Percentiles rank a stretch among this genome's conserved stretches.
Conservation (phyloP, 2,113 vertebrate species). For the Pimephales promelas region DNA sequence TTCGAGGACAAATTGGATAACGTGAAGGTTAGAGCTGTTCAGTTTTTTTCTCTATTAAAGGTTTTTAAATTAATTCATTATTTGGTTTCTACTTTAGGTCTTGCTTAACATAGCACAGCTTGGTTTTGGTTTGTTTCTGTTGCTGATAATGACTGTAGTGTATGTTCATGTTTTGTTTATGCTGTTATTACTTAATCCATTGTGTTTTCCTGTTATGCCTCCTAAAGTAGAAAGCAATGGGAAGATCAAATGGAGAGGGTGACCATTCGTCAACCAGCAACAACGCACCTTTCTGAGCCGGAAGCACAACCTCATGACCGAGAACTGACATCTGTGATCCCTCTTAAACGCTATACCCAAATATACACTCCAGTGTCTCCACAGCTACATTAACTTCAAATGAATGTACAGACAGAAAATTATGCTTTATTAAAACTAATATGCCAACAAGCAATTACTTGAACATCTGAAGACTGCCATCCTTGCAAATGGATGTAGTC, state of each 20-base stretch:
- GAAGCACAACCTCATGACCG: conserved; percentile 35
- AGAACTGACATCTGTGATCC: conserved; percentile 37
- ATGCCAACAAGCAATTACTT: conserved; percentile 11
- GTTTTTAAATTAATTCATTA: no score
- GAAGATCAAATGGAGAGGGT: conserved; percentile 57
- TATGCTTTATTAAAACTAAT: neutral
- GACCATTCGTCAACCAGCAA: conserved; percentile 73
- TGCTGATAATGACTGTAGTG: neutral
- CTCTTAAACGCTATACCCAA: neutral
- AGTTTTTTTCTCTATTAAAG: neutral
- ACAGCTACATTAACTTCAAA: conserved; percentile 23
- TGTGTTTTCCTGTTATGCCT: neutral
- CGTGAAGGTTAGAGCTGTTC: conserved; percentile 81
- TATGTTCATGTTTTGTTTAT: neutral
- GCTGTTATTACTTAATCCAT: neutral
- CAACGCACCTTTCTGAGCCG: conserved; percentile 74
- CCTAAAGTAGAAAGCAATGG: conserved; percentile 66
- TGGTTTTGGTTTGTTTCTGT: neutral
- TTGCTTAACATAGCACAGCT: neutral
- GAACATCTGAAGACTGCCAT: neutral
- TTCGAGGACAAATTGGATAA: conserved; percentile 90
- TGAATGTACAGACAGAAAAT: conserved; percentile 23
- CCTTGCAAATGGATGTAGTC: neutral
- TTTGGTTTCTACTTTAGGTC: neutral
- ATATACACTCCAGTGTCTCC: neutral